Evolutionary conservation across 2,797 vertebrate species (phyloP), one percentile per base, ranked within the genome.

Genomic region (Ispidina lecontei): DNA sequence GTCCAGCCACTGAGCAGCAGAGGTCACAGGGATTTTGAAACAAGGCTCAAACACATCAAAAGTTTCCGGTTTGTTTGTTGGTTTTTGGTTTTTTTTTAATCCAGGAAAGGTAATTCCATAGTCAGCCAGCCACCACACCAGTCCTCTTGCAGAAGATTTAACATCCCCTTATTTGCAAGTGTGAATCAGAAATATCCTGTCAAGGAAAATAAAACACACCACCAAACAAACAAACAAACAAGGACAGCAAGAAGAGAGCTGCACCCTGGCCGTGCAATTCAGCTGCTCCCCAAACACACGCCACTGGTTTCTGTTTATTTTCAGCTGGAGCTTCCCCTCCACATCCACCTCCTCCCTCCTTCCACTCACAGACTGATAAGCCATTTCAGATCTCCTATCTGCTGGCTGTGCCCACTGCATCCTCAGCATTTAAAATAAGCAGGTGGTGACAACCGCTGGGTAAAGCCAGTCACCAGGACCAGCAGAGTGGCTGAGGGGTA

Each of bases 311-410:
- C 78, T 73, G 63, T 70, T 91, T 78, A 67, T 82, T 84, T 89
- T 88, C 93, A 82, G 67, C 87, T 91, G 85, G 68, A 96, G 85
- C 71, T 84, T 88, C 85, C 85, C 52, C 67, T 85, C 28, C 67
- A 39, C 37, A 9, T 47, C 72, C 76, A 68, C 89, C 92, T 85
- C 90, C 90, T 90, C 79, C 67, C 79, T 94, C 80, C 71, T 76
- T 73, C 74, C 84, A 51, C 67, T 73, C 19, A 39, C 65, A 75
- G 52, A 63, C 35, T 31, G 78, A 87, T 33, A 13, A 1, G 84
- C 58, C 79, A 20, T 25, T 88, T 33, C 37, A 85, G 65, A 86
- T 70, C 79, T 71, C 76, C 68, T 81, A 47, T 90, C 80, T 86
- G 54, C 74, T 68, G 73, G 78, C 94, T 87, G 92, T 95, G 90